Base-by-base conservation (phyloP, 2,113 vertebrate species). In the Astatotilapia flaviijosephi region DNA sequence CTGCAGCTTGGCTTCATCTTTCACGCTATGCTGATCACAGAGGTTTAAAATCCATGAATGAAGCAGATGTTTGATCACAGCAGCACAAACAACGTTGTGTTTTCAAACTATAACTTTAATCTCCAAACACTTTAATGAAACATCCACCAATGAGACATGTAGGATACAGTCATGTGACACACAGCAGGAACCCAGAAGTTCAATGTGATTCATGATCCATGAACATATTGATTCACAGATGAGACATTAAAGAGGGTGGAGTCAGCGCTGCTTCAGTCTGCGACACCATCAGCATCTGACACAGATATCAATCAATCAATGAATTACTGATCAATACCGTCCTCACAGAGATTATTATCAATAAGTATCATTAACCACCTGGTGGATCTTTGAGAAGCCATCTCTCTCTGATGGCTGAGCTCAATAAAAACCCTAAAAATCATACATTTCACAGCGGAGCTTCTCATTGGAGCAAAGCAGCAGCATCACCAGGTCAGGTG, bases 391-490 rank as follows among this genome's bases (percentile, higher is more conserved):
- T 83, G 9, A 49, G 42, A 28, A 6, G 58, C 19, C 82, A 17
- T 19, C 85, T 86, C 9, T 42, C 17, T 86, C 37, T 56, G 28
- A 86, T 49, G 53, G 42, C 13, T 75, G 75, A 75, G 51, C 42
- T 75, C 73, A 55, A 26, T 55, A 26, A 55, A 55, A 55, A 5
- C 54, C 54, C 12, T 55, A 12, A 55, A 55, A 55, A 26, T 0
- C 54, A 55, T 0, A 56, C 54, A 56, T 56, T 56, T 56, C 54
- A 56, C 55, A 80, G n/a, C 33, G 4, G 11, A 83, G 83, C 7
- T 21, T 83, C 60, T 90, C 51, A 85, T 86, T 88, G 58, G 89
- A 88, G 86, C 86, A 88, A 21, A 86, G 80, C 60, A 88, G 60
- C 28, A 88, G 53, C 60, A 91, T 21, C 73, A 90, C 89, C 19